These are phyloP conservation scores for Rhagophthalmus giganteus DNA, from an alignment of 2,888 invertebrate species.

Conservation along the genomic window DNA sequence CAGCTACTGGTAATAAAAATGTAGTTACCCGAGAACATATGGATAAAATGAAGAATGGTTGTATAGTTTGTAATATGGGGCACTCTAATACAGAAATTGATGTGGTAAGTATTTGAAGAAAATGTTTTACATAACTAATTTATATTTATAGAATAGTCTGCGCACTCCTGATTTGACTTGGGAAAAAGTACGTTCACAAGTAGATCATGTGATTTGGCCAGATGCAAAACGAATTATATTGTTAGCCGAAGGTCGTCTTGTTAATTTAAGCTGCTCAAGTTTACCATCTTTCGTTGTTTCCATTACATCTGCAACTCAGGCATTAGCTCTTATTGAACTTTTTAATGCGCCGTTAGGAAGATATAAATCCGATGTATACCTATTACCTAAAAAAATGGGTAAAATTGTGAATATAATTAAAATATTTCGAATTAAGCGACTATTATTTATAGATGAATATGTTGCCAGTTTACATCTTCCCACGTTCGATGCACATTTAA, in stretches of 20 bases:
- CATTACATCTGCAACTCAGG: constrained; percentile 96
- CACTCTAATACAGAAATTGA: constrained; percentile 97
- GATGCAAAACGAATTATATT: constrained; percentile 93
- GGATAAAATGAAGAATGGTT: constrained; percentile 96
- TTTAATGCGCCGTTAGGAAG: constrained; percentile 94
- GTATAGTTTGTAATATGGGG: constrained; percentile 96
- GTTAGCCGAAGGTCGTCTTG: constrained; percentile 91
- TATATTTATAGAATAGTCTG: constrained; percentile 71
- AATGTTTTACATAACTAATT: constrained; percentile 2
- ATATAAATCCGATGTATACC: constrained; percentile 96
- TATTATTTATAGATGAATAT: constrained; percentile 80
- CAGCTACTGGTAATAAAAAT: constrained; percentile 97
- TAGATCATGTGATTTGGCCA: constrained; percentile 98
- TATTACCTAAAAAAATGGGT: constrained; percentile 98
- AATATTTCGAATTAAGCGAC: constrained; percentile 36
- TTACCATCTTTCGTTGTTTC: constrained; percentile 98
- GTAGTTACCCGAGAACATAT: constrained; percentile 93
- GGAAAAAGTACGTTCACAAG: constrained; percentile 97
- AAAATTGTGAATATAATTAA: constrained; percentile 29
- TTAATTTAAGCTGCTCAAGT: constrained; percentile 95
- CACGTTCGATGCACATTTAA: constrained; percentile 96
- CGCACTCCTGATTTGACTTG: constrained; percentile 93
- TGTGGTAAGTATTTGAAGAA: constrained; percentile 65
- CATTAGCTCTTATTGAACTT: constrained; percentile 92
- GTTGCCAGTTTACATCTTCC: constrained; percentile 96